phyloP scores from a whole-genome alignment of 2,113 vertebrate species.

The Ailurus styani region DNA sequence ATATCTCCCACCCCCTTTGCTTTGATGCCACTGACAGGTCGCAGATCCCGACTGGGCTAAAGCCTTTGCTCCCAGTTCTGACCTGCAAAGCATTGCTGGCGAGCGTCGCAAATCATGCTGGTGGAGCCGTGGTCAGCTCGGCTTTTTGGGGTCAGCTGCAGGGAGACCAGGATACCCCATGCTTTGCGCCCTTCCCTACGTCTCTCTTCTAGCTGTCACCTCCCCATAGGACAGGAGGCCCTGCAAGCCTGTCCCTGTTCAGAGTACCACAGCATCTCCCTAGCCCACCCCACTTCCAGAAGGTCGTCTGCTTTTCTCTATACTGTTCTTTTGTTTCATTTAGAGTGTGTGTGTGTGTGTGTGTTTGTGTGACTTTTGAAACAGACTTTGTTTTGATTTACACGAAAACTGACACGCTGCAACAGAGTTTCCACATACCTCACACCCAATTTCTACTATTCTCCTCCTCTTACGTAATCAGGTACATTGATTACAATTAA shows the following conservation, averaged over 20 bases:
- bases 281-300: neutral
- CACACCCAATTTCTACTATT: neutral
- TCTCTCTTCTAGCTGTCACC: neutral
- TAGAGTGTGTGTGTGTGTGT: neutral
- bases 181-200: accelerated
- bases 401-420: neutral
- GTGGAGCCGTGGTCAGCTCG: neutral
- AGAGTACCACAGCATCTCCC: neutral
- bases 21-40: too few species aligned
- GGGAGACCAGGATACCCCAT: accelerated
- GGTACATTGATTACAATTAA: neutral
- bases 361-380: neutral
- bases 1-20: neutral
- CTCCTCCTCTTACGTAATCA: neutral
- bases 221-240: neutral
- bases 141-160: too few species aligned
- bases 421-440: neutral
- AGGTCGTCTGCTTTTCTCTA: neutral
- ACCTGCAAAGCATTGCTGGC: neutral
- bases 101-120: accelerated
- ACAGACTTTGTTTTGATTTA: neutral
- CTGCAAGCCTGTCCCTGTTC: neutral
- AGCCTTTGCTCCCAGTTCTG: neutral
- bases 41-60: neutral
- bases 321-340: neutral